Percentiles rank a stretch among this genome's conserved stretches.
phyloP scores from a whole-genome alignment of 2,888 invertebrate species.

The Allygus modestus region DNA sequence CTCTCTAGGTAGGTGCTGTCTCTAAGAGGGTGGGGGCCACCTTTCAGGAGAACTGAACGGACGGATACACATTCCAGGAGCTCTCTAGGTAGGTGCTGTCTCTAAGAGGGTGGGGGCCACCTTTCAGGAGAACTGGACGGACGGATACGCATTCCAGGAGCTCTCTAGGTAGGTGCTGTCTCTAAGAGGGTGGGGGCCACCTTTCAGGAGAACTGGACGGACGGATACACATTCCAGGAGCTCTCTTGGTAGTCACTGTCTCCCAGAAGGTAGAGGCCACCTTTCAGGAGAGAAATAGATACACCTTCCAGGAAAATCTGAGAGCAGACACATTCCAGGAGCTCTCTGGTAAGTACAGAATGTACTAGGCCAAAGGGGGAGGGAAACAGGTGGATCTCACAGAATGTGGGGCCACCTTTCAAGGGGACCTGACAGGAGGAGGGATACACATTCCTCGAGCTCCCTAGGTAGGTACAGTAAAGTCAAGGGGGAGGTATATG shows the following conservation, averaged over 20 bases:
- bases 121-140: slow-evolving; percentile 99
- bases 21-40: slow-evolving; percentile 99
- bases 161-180: slow-evolving; percentile 95
- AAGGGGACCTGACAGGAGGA: slow-evolving; percentile 99
- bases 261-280: slow-evolving; percentile 99
- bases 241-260: slow-evolving; percentile 94
- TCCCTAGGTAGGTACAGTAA: slow-evolving; percentile 96
- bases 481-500: slow-evolving; percentile 98
- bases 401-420: slow-evolving; percentile 99
- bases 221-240: slow-evolving; percentile 99
- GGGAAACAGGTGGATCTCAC: too few species aligned
- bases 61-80: slow-evolving; percentile 99
- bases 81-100: slow-evolving; percentile 95
- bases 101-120: slow-evolving; percentile 99
- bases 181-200: slow-evolving; percentile 99
- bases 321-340: slow-evolving; percentile 99
- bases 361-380: too few species aligned
- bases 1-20: slow-evolving; percentile 95
- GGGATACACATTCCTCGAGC: slow-evolving; percentile 99
- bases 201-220: slow-evolving; percentile 99
- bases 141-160: slow-evolving; percentile 99
- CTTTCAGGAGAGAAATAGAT: slow-evolving; percentile 99
- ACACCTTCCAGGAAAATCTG: slow-evolving; percentile 99
- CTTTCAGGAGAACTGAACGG: slow-evolving; percentile 99
- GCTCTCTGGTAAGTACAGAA: slow-evolving; percentile 93